A percentile compares a stretch with the other conserved stretches of the same genome.
These are phyloP conservation scores for Adoxophyes honmai DNA, from an alignment of 1,140 invertebrate species.

Conservation along the genomic window DNA sequence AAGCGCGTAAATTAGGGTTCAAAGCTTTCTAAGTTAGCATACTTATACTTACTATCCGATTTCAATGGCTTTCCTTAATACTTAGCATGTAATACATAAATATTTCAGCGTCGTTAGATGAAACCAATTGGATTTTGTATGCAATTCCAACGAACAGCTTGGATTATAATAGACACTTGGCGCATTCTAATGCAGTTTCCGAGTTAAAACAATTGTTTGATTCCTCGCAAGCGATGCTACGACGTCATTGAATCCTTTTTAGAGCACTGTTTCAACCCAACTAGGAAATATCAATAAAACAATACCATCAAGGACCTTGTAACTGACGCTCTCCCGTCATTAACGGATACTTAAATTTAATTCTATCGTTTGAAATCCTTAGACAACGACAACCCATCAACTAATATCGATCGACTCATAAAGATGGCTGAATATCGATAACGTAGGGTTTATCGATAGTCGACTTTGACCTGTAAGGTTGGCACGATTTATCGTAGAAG, in stretches of 20 bases:
- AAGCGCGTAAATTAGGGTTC: slow-evolving; percentile 38
- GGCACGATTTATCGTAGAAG: slow-evolving; percentile 49
- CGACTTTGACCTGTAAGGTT: slow-evolving; percentile 50
- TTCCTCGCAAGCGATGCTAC: no score
- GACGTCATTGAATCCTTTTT: no score
- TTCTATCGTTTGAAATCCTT: slow-evolving; percentile 44
- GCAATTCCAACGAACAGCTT: neutral
- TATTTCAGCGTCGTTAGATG: neutral
- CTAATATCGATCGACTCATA: slow-evolving; percentile 47
- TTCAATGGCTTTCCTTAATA: neutral
- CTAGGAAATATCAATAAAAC: neutral
- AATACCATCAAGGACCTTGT: slow-evolving; percentile 2
- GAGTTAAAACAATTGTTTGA: no score
- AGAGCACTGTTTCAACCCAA: neutral
- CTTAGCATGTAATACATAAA: neutral
- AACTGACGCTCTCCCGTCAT: slow-evolving; percentile 1
- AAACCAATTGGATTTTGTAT: neutral
- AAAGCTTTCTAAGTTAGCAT: slow-evolving; percentile 35
- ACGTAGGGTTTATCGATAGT: slow-evolving; percentile 51
- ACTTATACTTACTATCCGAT: slow-evolving; percentile 15
- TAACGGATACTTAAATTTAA: slow-evolving; percentile 42
- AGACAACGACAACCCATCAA: slow-evolving; percentile 35
- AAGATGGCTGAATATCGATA: slow-evolving; percentile 64
- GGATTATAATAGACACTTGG: no score
- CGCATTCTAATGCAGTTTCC: no score